Conservation (phyloP, 1,140 invertebrate genomes). For the Ceratoteleas bidentatus region DNA sequence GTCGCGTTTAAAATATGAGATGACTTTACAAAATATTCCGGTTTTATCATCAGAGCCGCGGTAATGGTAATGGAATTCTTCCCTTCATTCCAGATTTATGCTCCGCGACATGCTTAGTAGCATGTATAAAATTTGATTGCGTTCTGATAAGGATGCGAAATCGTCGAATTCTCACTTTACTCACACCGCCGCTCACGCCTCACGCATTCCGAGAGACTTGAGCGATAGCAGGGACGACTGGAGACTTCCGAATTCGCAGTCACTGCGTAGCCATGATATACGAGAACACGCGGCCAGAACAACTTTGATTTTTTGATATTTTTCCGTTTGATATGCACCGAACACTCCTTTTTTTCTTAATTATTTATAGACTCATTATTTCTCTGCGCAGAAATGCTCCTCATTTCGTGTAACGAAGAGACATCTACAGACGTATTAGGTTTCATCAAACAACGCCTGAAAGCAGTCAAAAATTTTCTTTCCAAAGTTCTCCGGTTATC, state of each 20-base stretch:
- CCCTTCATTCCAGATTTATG: slow-evolving; percentile 46
- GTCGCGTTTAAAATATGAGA: slow-evolving; percentile 31
- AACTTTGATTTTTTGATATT: slow-evolving; percentile 16
- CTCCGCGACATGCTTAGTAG: slow-evolving; percentile 46
- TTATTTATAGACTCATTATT: too few species aligned
- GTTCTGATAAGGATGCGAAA: slow-evolving; percentile 58
- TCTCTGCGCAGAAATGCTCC: too few species aligned
- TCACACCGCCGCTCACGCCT: slow-evolving; percentile 46
- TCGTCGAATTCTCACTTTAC: slow-evolving; percentile 59
- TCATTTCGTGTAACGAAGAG: too few species aligned
- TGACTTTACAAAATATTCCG: slow-evolving; percentile 30
- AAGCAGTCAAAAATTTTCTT: too few species aligned
- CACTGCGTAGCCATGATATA: slow-evolving; percentile 43
- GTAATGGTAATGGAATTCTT: slow-evolving; percentile 40
- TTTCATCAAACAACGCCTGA: too few species aligned
- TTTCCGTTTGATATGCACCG: slow-evolving; percentile 4
- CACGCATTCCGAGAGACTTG: slow-evolving; percentile 57
- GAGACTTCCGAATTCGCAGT: slow-evolving; percentile 49
- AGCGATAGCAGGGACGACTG: slow-evolving; percentile 47
- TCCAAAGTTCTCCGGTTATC: too few species aligned
- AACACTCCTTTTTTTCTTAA: background rate
- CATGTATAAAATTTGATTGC: slow-evolving; percentile 54
- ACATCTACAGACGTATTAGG: too few species aligned
- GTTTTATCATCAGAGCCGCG: slow-evolving; percentile 32
- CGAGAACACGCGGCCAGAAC: slow-evolving; percentile 8